Evolutionary conservation across 64 coral and sea anemone species (phyloP), one percentile per base, ranked within the genome.

Genomic region (Montipora capricornis): DNA sequence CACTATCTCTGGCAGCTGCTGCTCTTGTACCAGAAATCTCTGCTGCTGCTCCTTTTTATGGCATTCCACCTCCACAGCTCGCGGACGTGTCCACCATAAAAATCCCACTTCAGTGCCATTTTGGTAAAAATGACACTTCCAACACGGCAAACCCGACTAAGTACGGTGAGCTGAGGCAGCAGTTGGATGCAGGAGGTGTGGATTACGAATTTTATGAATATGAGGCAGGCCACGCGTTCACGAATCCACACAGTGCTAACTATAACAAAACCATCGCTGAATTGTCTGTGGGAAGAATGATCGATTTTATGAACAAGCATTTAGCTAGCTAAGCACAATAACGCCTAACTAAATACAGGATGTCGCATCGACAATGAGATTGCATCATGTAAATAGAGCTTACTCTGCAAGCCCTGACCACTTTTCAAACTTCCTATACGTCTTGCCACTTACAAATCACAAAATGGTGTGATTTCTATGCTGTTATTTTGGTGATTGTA

Each of bases 221-320:
- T 60, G 55, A 83, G 9, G 95, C 95, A 5, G 86, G 86, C 5
- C 95, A 96, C 10, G 90, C 90, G 7, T 96, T 96, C 60, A 96
- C 95, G 8, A 92, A 96, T 70, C 75, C 90, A 49, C 48, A 78
- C 29, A 87, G 95, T 14, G 3, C 16, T 10, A 92, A 88, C 46
- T 96, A 96, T 61, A 93, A 96, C 77, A 68, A 92, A 66, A 62
- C 84, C 5, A 92, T 92, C 10, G 83, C 90, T 13, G 74, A 83
- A 22, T 13, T 92, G 49, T 87, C 83, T 5, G 47, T 90, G 9
- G 53, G 88, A 76, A 80, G 95, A 67, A 96, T 96, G 95, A 92
- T 96, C 53, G 90, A 96, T 8, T 96, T 96, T 57, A 92, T 96
- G 95, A 89, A 96, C 13, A 80, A 96, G 67, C 52, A 96, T 75